phyloP scores from a whole-genome alignment of 2,797 vertebrate genomes.

The Synaphobranchus kaupii region DNA sequence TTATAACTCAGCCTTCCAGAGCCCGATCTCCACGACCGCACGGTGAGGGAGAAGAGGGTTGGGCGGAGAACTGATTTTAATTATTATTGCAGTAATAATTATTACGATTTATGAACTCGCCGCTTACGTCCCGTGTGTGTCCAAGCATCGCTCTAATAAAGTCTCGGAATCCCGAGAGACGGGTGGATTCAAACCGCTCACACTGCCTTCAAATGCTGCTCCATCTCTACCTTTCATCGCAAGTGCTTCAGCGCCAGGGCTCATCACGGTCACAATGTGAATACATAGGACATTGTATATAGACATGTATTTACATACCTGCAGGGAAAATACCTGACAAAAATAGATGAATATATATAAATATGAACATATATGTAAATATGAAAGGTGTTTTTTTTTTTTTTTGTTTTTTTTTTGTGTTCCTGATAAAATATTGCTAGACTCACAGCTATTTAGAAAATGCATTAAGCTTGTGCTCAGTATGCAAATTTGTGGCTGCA shows the following conservation, averaged over 20 bases:
- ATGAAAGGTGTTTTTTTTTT: constrained; percentile 72
- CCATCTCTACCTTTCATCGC: constrained; percentile 60
- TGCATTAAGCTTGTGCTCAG: constrained; percentile 61
- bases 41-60: background rate
- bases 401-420: constrained; percentile 76
- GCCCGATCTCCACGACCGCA: background rate
- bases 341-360: constrained; percentile 60
- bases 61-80: background rate
- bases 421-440: constrained; percentile 51
- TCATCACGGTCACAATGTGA: constrained; percentile 66
- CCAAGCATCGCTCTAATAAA: background rate
- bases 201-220: constrained; percentile 46
- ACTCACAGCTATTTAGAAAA: constrained; percentile 29
- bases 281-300: constrained; percentile 73
- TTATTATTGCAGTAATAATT: no score
- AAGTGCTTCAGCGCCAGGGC: constrained; percentile 74
- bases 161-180: background rate
- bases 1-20: background rate
- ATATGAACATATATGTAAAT: constrained; percentile 75
- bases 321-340: constrained; percentile 66
- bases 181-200: background rate
- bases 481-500: constrained; percentile 37
- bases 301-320: constrained; percentile 76
- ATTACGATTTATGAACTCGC: background rate
- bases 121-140: background rate